phyloP scores from a whole-genome alignment of 2,888 invertebrate species.

The Monopis laevigella region DNA sequence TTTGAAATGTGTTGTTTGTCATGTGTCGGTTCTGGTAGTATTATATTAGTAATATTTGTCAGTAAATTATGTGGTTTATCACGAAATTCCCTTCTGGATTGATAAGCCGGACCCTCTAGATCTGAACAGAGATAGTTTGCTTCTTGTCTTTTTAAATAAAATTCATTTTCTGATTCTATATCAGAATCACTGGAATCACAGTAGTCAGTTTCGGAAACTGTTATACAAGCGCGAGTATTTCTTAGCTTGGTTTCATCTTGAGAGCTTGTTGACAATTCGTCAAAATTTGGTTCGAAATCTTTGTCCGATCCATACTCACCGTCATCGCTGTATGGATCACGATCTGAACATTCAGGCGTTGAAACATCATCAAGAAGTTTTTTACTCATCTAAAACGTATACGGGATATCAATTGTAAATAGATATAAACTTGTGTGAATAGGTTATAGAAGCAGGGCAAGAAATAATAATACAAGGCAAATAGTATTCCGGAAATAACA shows the following conservation, averaged over 20 bases:
- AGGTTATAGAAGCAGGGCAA: no score
- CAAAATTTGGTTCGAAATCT: constrained; percentile 13
- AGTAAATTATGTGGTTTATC: no score
- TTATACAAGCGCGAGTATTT: neutral
- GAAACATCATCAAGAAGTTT: neutral
- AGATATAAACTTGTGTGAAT: no score
- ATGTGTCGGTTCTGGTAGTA: no score
- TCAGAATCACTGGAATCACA: constrained; percentile 1
- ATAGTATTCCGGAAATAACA: no score
- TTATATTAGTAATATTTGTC: no score
- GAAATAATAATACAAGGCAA: no score
- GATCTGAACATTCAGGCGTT: neutral
- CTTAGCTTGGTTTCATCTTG: constrained; percentile 10
- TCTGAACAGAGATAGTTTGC: constrained; percentile 12
- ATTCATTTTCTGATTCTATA: constrained; percentile 9
- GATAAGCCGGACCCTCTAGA: constrained; percentile 12
- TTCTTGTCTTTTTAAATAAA: constrained; percentile 8
- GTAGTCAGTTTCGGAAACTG: neutral
- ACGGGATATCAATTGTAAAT: no score
- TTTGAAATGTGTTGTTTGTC: no score
- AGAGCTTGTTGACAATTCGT: constrained; percentile 14
- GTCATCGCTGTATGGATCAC: constrained; percentile 17
- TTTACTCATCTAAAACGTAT: no score
- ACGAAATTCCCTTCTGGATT: no score
- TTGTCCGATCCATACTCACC: constrained; percentile 16